Evolutionary conservation across 2,888 invertebrate species (phyloP), one percentile per base, ranked within the genome.

Genomic region (Crossocerus cetratus): DNA sequence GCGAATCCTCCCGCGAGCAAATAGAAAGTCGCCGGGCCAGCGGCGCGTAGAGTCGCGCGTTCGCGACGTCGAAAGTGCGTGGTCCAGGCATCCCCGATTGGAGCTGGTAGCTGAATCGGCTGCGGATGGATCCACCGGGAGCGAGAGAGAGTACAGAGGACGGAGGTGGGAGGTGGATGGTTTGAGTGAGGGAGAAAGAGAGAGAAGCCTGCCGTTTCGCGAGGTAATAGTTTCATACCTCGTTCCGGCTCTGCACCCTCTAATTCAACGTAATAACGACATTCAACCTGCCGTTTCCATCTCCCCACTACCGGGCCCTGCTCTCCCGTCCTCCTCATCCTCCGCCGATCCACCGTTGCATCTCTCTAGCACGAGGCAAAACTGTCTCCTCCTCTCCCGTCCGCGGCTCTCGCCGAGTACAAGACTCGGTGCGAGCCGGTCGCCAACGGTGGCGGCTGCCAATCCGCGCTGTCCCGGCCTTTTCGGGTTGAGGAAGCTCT

Each of bases 201-300:
- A 70, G 75, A 73, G 80, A 79, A 72, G 77, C 81, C 77, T 73
- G 83, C 82, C 84, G 87, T 89, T 88, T 88, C 87, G 86, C 86
- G 88, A 88, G 89, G 88, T 89, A 90, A 90, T 89, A 89, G 89
- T 89, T 90, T 89, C 89, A 88, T 90, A 89, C 89, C 89, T 89
- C 89, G 89, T 89, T 90, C 89, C 89, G 89, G 87, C 88, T 87
- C 87, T 88, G 89, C 88, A 89, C 88, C 89, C 89, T 88, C 89
- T 89, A 89, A 90, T 89, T 90, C 89, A 88, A 81, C 87, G 87
- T 90, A 89, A 90, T 90, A 88, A 89, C 89, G 88, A 89, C 88
- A 89, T 89, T 89, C 89, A 89, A 89, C 88, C 88, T 88, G 88
- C 85, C 83, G 84, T 84, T 84, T 85, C 80, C 77, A 81, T 83